Evolutionary conservation across 2,888 invertebrate genomes (phyloP).

Genomic region (Pherbina coryleti): DNA sequence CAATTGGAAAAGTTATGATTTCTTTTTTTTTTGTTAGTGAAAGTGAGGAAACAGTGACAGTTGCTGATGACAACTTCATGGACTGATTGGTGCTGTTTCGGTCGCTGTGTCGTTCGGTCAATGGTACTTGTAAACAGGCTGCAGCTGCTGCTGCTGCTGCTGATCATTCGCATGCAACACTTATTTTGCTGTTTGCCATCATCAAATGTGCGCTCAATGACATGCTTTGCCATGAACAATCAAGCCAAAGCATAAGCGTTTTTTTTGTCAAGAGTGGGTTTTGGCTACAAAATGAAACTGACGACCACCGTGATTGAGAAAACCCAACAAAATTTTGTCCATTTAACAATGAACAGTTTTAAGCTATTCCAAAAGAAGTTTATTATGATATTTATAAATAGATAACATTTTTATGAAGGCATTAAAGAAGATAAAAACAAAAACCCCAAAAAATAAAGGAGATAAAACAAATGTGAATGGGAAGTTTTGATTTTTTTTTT

Average conservation of each 20-base stretch:
- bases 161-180: background rate
- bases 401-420: no score
- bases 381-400: no score
- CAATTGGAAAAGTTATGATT: background rate
- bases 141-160: no score
- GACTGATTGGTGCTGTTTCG: background rate
- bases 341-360: no score
- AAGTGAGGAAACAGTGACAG: conserved; percentile 18
- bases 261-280: no score
- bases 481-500: background rate
- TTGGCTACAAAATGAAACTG: no score
- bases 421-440: background rate
- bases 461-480: no score
- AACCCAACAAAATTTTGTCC: conserved; percentile 21
- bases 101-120: conserved; percentile 15
- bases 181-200: background rate
- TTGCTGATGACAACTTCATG: background rate
- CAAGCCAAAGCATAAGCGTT: no score
- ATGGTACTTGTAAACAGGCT: background rate
- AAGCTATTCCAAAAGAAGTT: no score
- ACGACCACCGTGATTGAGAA: conserved; percentile 21
- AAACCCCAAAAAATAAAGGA: background rate
- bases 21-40: background rate
- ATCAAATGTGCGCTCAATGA: no score
- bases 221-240: no score